Evolutionary conservation across 2,113 vertebrate species (phyloP).

Genomic region (Pica pica): DNA sequence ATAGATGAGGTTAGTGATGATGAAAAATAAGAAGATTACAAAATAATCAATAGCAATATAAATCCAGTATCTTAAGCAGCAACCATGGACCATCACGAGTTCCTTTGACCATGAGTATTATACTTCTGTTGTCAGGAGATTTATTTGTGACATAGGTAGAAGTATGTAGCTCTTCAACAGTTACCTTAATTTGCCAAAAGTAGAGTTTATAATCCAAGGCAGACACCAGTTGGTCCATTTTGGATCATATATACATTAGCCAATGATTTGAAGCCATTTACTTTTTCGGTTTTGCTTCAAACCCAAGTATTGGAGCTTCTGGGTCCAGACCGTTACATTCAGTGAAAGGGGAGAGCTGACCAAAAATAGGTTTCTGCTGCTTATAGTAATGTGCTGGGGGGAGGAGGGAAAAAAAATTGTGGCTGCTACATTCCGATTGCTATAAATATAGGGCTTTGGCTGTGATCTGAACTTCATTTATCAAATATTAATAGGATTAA

Average conservation of each 20-base stretch:
- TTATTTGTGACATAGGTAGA: neutral
- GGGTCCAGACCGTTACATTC: neutral
- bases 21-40: neutral
- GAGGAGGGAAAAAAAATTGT: neutral
- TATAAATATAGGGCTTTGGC: neutral
- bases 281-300: neutral
- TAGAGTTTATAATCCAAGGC: neutral
- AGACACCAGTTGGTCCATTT: neutral
- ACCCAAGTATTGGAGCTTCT: neutral
- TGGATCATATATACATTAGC: neutral
- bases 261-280: neutral
- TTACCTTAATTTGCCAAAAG: neutral
- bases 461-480: slow-evolving; percentile 12
- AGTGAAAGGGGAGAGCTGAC: neutral
- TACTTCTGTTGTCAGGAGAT: neutral
- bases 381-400: neutral
- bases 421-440: neutral
- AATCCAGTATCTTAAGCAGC: neutral
- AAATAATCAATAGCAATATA: neutral
- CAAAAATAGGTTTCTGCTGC: neutral
- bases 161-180: neutral
- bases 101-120: neutral
- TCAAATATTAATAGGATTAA: slow-evolving; percentile 43
- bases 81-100: neutral
- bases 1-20: neutral